phyloP scores from a whole-genome alignment of 1,140 invertebrate species.

The Aphaenogaster floridana region DNA sequence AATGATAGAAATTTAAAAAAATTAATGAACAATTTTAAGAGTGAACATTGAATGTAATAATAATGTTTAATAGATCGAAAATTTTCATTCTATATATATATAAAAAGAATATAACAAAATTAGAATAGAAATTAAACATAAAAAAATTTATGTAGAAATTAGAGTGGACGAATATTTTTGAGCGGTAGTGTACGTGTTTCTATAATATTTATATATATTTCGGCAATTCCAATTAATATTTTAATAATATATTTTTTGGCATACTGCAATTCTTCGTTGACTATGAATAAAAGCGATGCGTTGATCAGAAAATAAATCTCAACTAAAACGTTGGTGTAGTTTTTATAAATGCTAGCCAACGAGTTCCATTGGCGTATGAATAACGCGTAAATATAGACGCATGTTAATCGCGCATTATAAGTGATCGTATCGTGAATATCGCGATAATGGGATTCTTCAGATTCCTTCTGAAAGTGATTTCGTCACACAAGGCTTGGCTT shows the following conservation, averaged over 20 bases:
- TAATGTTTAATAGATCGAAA: too few relatives aligned
- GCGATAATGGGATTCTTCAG: not conserved
- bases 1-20: too few relatives aligned
- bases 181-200: too few relatives aligned
- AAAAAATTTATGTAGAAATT: too few relatives aligned
- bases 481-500: not conserved
- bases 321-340: not conserved
- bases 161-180: too few relatives aligned
- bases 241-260: not conserved
- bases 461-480: not conserved
- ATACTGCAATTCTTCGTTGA: not conserved
- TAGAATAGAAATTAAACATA: too few relatives aligned
- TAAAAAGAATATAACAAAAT: too few relatives aligned
- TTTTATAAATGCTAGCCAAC: not conserved
- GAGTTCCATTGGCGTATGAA: not conserved
- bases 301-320: not conserved
- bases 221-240: not conserved
- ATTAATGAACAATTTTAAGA: too few relatives aligned
- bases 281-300: not conserved
- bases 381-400: not conserved
- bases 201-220: too few relatives aligned
- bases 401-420: not conserved
- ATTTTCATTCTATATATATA: too few relatives aligned
- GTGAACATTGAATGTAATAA: too few relatives aligned
- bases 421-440: not conserved